A percentile compares a stretch with the other conserved stretches of the same genome.
Evolutionary conservation across 2,888 invertebrate genomes (phyloP).

Genomic region (Empis livida): DNA sequence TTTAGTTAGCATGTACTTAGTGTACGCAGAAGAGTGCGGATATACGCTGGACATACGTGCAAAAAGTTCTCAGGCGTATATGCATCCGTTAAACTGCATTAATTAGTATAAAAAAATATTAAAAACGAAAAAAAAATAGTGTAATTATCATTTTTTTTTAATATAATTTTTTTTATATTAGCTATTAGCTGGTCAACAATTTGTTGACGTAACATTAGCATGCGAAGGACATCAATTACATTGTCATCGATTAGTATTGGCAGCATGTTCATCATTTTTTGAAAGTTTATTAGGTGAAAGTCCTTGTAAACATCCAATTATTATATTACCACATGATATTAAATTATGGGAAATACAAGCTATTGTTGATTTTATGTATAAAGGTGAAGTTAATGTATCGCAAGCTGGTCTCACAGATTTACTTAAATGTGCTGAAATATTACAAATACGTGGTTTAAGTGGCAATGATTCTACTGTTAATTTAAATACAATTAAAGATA

Average conservation of each 20-base stretch:
- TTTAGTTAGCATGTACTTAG: too few relatives aligned
- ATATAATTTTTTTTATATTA: slow-evolving; percentile 8
- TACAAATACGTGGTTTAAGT: slow-evolving; percentile 60
- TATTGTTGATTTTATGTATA: slow-evolving; percentile 81
- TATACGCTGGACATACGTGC: too few relatives aligned
- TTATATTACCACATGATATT: slow-evolving; percentile 69
- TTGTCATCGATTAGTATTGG: slow-evolving; percentile 76
- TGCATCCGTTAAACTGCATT: too few relatives aligned
- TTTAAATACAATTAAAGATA: slow-evolving; percentile 26
- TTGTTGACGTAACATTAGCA: slow-evolving; percentile 79
- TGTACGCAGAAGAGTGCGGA: too few relatives aligned
- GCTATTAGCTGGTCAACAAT: slow-evolving; percentile 37
- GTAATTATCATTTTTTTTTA: too few relatives aligned
- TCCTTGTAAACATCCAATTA: slow-evolving; percentile 75
- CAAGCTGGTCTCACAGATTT: slow-evolving; percentile 71
- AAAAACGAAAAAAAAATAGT: too few relatives aligned
- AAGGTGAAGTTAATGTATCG: slow-evolving; percentile 77
- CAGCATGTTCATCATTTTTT: slow-evolving; percentile 75
- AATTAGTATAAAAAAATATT: too few relatives aligned
- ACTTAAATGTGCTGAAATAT: slow-evolving; percentile 69
- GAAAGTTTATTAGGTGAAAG: slow-evolving; percentile 68
- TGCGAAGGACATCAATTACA: slow-evolving; percentile 71
- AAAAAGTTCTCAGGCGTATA: too few relatives aligned
- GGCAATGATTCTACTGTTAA: slow-evolving; percentile 34
- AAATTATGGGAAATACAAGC: slow-evolving; percentile 76